These are phyloP conservation scores for Takifugu ocellatus DNA, from an alignment of 2,797 vertebrate genomes.

Conservation along the genomic window DNA sequence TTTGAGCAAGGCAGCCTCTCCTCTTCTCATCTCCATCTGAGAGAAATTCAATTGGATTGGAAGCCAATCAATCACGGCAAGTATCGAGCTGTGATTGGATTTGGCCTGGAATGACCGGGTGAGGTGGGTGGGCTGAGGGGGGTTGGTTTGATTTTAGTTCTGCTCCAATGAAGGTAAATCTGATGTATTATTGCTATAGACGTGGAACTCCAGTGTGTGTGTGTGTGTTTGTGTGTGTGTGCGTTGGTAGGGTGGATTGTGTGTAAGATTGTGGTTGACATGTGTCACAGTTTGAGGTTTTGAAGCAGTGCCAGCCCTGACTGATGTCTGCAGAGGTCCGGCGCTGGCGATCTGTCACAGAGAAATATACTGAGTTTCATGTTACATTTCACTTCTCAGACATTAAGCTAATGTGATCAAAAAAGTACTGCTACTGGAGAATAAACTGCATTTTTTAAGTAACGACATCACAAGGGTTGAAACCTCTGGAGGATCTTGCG, in stretches of 20 bases:
- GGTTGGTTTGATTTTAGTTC: constrained; percentile 61
- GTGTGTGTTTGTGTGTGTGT: constrained; percentile 27
- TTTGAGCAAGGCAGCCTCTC: constrained; percentile 46
- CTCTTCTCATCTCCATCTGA: constrained; percentile 23
- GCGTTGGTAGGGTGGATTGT: constrained; percentile 30
- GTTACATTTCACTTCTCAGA: constrained; percentile 33
- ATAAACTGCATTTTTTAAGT: constrained; percentile 4
- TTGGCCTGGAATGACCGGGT: constrained; percentile 54
- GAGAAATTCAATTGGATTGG: constrained; percentile 72
- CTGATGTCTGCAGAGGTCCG: constrained; percentile 46
- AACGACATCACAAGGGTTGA: no score
- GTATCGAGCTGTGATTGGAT: constrained; percentile 74
- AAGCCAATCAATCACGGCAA: constrained; percentile 66
- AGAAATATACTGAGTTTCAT: constrained; percentile 27
- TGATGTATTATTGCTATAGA: constrained; percentile 67
- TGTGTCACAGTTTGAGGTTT: constrained; percentile 57
- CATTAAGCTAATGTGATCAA: constrained; percentile 36
- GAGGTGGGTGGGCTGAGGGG: constrained; percentile 21
- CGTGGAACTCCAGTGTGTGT: constrained; percentile 32
- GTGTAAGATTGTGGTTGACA: constrained; percentile 59
- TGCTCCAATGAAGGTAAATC: constrained; percentile 65
- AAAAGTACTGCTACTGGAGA: constrained; percentile 10
- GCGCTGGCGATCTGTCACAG: constrained; percentile 32
- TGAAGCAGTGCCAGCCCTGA: constrained; percentile 53
- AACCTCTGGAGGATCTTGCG: no score